These are phyloP conservation scores for Gorsachius magnificus DNA, from an alignment of 2,797 vertebrate species.

Conservation along the genomic window DNA sequence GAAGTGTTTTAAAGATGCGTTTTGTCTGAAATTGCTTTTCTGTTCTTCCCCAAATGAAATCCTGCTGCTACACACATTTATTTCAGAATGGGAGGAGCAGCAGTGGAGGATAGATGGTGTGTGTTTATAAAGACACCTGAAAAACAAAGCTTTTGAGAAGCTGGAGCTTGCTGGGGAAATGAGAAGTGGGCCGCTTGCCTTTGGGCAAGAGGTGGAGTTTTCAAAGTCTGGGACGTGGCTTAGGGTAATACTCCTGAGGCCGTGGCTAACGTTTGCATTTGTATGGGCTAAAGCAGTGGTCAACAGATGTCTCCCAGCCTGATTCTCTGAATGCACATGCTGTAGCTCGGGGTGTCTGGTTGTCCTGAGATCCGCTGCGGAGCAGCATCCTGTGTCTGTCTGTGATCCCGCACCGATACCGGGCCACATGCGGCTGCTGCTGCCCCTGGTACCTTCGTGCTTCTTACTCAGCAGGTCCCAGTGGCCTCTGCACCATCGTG, in stretches of 20 bases:
- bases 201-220: neutral
- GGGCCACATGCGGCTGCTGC: neutral
- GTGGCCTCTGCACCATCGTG: neutral
- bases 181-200: neutral
- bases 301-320: neutral
- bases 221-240: neutral
- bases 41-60: conserved; percentile 8
- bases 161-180: neutral
- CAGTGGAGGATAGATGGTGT: neutral
- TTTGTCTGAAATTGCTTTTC: conserved; percentile 45
- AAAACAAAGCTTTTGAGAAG: neutral
- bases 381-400: neutral
- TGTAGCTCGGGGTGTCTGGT: neutral
- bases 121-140: neutral
- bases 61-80: neutral
- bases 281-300: neutral
- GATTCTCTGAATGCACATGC: neutral
- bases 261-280: neutral
- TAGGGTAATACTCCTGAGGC: neutral
- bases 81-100: neutral
- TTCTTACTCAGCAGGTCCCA: neutral
- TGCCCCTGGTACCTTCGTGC: neutral
- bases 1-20: neutral
- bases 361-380: neutral
- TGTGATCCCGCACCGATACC: neutral